Evolutionary conservation across 2,113 vertebrate genomes (phyloP), one percentile per base, ranked within the genome.

Genomic region (Microcebus tavaratra): DNA sequence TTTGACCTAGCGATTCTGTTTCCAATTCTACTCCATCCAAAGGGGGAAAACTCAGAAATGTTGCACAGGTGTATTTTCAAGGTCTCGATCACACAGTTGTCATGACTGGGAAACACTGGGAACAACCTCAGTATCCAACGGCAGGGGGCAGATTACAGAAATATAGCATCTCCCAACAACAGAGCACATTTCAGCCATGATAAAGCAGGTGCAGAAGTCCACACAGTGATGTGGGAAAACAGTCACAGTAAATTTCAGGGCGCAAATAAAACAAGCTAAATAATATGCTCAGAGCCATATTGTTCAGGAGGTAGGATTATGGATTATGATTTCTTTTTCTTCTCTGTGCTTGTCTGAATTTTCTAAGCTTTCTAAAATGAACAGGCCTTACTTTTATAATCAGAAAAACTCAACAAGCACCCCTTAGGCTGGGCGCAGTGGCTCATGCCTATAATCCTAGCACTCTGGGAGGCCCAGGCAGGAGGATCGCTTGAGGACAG

Each of bases 281-380:
- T 36, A 73, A 75, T 8, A 68, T n/a, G 21, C 29, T 76, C 14
- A 61, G 31, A 34, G 55, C 36, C 76, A 48, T 8, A 48, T 14
- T 36, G 17, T 31, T 76, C 11, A 61, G 31, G 36, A 36, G 4
- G 15, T 59, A 27, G 65, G 21, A 78, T 36, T 42, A n/a, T 10
- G 2, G 20, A 42, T 50, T 21, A 53, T 31, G 15, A 50, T 14
- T 83, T 63, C 8, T 88, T 80, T 36, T 78, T 20, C 57, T 65
- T 84, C 36, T 57, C 27, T n/a, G 27, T 53, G 31, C 34, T 90
- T 48, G 90, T 78, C 73, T 83, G 34, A 72, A 73, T 89, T 61
- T 90, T 76, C 48, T 65, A 91, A 57, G 6, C 82, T 91, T 88
- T 95, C 70, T 93, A 76, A 95, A 90, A 83, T 57, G 55, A 93